Evolutionary conservation across 2,797 vertebrate species (phyloP), one percentile per base, ranked within the genome.

Genomic region (Ceryle rudis): DNA sequence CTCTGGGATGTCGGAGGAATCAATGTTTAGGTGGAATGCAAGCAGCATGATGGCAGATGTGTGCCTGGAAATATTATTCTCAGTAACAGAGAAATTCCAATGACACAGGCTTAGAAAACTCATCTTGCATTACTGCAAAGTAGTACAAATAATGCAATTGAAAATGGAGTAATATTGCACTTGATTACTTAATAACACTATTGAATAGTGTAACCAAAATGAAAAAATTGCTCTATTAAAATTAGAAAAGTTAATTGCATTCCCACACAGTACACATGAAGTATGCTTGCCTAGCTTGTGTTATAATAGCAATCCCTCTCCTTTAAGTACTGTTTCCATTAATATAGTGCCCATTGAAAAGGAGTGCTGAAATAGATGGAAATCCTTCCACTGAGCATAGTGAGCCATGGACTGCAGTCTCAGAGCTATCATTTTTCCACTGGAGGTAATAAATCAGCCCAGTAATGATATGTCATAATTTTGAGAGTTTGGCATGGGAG

Each of bases 281-380:
- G 29, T 28, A 61, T 1, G 4, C 44, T 41, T 58, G 75, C 29
- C 49, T 57, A 71, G 13, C 16, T 54, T 60, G 31, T 55, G 23
- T 51, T 83, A 58, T 22, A 86, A 77, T 5, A 90, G 69, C 42
- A 86, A 95, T 90, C 49, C n/a, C 81, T 95, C 94, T 65, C 58
- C 31, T 55, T 88, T 91, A 88, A 81, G 25, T 18, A 71, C 20
- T 5, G 1, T 10, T 87, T 37, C 81, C 84, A 87, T 72, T 81
- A 87, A 89, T 47, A 71, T 0, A 83, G 33, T 0, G 0, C 8
- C 46, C 1, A 0, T 35, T 52, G 15, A 33, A 90, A 83, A 80
- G 16, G 11, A 82, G 41, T 0, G 0, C 25, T 91, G 85, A 74
- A 95, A 81, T 84, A 81, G 88, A 83, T 60, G 70, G 62, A 90